A percentile compares a stretch with the other conserved stretches of the same genome.
phyloP scores from a whole-genome alignment of 2,113 vertebrate species.

The Clarias macrocephalus region DNA sequence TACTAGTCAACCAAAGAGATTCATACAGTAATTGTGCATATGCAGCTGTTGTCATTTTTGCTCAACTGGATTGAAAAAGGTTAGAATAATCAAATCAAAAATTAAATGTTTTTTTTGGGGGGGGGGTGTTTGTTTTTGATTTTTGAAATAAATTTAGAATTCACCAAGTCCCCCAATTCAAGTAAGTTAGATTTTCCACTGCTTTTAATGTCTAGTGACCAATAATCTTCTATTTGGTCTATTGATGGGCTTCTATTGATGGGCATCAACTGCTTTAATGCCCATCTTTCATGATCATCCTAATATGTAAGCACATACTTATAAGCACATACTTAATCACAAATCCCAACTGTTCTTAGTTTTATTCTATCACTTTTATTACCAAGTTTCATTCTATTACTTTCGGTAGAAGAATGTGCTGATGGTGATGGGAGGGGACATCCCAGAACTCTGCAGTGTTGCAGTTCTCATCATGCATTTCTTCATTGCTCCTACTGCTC shows the following conservation, averaged over 20 bases:
- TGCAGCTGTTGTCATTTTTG: neutral
- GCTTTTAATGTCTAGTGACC: neutral
- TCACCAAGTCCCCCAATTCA: neutral
- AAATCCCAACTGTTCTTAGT: neutral
- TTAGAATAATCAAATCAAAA: neutral
- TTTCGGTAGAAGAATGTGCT: conserved; percentile 24
- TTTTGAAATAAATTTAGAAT: neutral
- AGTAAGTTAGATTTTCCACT: neutral
- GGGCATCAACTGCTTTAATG: neutral
- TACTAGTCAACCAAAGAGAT: neutral
- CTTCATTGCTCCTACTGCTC: conserved; percentile 72
- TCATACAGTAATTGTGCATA: neutral
- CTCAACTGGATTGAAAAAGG: neutral
- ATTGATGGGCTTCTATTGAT: too few relatives aligned
- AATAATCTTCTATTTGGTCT: neutral
- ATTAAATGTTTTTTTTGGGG: too few relatives aligned
- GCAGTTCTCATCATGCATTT: conserved; percentile 66
- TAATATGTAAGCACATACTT: neutral
- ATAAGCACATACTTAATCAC: too few relatives aligned
- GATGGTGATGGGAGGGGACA: conserved; percentile 47
- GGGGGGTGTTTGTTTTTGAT: too few relatives aligned
- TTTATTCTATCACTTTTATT: conserved; percentile 25
- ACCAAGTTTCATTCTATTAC: conserved; percentile 17
- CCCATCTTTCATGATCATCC: neutral
- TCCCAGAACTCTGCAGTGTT: conserved; percentile 18